A percentile compares a stretch with the other conserved stretches of the same genome.
Evolutionary conservation across 2,888 invertebrate species (phyloP).

Genomic region (Lasioglossum lativentre): DNA sequence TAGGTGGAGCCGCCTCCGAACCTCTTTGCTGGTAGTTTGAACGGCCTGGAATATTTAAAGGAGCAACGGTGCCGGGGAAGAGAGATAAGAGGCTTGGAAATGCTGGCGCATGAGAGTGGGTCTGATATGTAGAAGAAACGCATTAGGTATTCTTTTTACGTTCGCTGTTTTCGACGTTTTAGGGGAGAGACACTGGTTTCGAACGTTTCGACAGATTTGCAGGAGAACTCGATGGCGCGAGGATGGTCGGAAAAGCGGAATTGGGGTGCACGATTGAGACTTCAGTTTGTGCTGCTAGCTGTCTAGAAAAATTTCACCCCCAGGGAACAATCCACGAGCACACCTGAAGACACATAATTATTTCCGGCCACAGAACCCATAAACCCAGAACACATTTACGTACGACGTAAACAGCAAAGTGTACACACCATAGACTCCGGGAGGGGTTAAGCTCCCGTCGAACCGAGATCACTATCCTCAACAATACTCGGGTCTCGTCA

Average conservation of each 20-base stretch:
- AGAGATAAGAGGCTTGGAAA: background rate
- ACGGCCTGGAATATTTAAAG: slow-evolving; percentile 15
- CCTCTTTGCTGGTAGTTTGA: slow-evolving; percentile 14
- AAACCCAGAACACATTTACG: too few species aligned
- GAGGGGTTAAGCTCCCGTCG: background rate
- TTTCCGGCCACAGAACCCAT: background rate
- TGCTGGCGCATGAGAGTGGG: background rate
- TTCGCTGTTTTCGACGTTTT: background rate
- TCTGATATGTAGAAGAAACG: background rate
- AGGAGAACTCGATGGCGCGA: too few species aligned
- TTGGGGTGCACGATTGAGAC: background rate
- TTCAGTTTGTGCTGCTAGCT: too few species aligned
- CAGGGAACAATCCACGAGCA: too few species aligned
- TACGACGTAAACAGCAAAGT: background rate
- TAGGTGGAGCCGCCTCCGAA: slow-evolving; percentile 1
- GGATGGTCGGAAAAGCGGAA: too few species aligned
- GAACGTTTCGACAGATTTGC: background rate
- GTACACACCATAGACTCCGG: background rate
- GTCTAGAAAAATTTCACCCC: too few species aligned
- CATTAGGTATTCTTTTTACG: background rate
- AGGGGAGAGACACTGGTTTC: background rate
- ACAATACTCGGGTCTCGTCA: background rate
- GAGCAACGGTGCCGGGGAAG: background rate
- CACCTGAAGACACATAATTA: too few species aligned
- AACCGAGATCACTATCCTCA: background rate